Percentiles rank a stretch among this genome's conserved stretches.
Evolutionary conservation across 2,113 vertebrate species (phyloP).

Genomic region (Ursus arctos): DNA sequence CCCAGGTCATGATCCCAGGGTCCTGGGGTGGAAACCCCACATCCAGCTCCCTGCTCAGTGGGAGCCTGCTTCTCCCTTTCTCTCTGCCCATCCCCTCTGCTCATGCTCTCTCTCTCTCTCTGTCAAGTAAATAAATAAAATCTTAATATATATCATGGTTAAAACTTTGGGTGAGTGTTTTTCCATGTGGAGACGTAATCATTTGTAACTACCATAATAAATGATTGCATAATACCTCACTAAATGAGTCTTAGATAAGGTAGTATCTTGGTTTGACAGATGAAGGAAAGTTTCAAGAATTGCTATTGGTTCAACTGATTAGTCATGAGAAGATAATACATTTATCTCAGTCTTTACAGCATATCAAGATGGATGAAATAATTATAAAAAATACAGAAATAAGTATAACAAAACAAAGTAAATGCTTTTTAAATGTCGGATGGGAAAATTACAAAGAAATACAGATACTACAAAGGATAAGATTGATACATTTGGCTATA

Average conservation of each 20-base stretch:
- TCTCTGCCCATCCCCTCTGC: not conserved
- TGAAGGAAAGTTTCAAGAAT: constrained; percentile 36
- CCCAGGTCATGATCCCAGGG: not conserved
- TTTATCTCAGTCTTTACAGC: not conserved
- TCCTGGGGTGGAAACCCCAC: not conserved
- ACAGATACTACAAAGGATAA: not conserved
- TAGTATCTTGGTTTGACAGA: constrained; percentile 23
- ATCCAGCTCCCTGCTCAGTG: not conserved
- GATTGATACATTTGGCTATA: not conserved
- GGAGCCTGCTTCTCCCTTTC: not conserved
- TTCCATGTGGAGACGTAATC: not conserved
- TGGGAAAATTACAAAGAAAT: constrained; percentile 25
- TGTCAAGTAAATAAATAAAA: not conserved
- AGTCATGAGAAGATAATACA: not conserved
- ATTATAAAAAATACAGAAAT: not conserved
- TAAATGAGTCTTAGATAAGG: not conserved
- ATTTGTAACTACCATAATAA: constrained; percentile 25
- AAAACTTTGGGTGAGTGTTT: constrained; percentile 28
- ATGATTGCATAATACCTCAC: constrained; percentile 1
- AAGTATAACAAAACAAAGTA: not conserved
- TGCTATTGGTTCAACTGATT: not conserved
- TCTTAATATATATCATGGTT: not conserved
- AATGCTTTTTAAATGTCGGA: not conserved
- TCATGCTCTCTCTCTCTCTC: not conserved
- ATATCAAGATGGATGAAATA: not conserved